These are phyloP conservation scores for Phrynosoma blainvillii DNA, from an alignment of 2,113 vertebrate genomes.

Conservation along the genomic window DNA sequence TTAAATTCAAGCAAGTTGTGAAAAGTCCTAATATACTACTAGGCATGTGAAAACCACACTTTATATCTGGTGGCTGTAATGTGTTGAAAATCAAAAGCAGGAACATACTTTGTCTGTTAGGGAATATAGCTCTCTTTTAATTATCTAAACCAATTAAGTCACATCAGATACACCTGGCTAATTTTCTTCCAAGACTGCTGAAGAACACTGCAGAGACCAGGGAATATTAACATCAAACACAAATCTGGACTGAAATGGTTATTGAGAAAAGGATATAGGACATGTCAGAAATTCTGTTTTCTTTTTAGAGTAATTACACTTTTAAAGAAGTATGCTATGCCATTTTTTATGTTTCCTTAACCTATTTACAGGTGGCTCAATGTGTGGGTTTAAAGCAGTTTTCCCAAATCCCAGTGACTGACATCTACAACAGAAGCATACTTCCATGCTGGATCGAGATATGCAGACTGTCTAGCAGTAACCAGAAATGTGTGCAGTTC, in stretches of 20 bases:
- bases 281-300: background rate
- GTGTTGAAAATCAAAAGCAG: background rate
- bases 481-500: too few species aligned
- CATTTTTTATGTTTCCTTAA: background rate
- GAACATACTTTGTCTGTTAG: background rate
- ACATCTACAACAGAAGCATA: too few species aligned
- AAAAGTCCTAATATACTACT: slow-evolving; percentile 34
- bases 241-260: background rate
- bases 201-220: slow-evolving; percentile 15
- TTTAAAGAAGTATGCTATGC: slow-evolving; percentile 3
- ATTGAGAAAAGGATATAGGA: background rate
- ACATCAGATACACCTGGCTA: slow-evolving; percentile 13
- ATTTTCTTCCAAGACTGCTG: slow-evolving; percentile 12
- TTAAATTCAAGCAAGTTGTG: slow-evolving; percentile 30
- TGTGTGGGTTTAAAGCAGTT: background rate
- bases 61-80: slow-evolving; percentile 17
- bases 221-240: slow-evolving; percentile 24
- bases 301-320: background rate
- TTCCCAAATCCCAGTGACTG: background rate
- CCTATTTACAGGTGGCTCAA: background rate
- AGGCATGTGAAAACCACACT: slow-evolving; percentile 33
- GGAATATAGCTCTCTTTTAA: background rate
- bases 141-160: slow-evolving; percentile 37
- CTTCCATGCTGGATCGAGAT: too few species aligned
- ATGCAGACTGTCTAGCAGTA: too few species aligned